These are phyloP conservation scores for Coboldia fuscipes DNA, from an alignment of 1,140 invertebrate species.

Conservation along the genomic window DNA sequence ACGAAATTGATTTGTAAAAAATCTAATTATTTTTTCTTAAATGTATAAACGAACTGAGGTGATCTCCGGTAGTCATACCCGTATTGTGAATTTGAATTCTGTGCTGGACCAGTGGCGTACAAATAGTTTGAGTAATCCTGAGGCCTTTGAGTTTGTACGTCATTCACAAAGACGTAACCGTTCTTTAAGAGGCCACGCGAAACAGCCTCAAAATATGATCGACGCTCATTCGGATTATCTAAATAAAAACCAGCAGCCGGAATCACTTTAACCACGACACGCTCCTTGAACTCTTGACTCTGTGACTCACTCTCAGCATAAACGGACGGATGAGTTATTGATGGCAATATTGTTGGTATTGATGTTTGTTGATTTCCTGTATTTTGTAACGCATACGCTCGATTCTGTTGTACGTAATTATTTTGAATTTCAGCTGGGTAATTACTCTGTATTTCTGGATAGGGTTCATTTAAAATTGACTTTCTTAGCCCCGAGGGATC, in stretches of 20 bases:
- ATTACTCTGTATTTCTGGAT: not conserved
- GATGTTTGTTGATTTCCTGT: not conserved
- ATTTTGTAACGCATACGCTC: not conserved
- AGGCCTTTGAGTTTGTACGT: no score
- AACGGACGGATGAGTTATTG: not conserved
- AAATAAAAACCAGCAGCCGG: not conserved
- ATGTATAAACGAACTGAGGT: no score
- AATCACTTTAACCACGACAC: conserved; percentile 1
- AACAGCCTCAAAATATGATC: conserved; percentile 1
- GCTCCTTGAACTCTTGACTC: not conserved
- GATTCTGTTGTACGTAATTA: no score
- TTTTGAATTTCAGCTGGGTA: conserved; percentile 1
- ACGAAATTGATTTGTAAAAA: no score
- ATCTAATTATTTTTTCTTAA: no score
- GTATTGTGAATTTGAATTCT: no score
- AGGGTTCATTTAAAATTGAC: no score
- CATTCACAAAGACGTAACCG: conserved; percentile 1
- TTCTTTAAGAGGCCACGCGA: not conserved
- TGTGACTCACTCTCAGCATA: not conserved
- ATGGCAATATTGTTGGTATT: not conserved
- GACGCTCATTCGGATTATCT: not conserved
- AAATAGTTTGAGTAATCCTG: no score
- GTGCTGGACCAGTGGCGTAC: no score
- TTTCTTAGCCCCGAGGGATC: no score
- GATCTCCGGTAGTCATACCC: no score